Percentiles rank a stretch among this genome's conserved stretches.
Conservation (phyloP, 1,140 invertebrate species). For the Centruroides vittatus region DNA sequence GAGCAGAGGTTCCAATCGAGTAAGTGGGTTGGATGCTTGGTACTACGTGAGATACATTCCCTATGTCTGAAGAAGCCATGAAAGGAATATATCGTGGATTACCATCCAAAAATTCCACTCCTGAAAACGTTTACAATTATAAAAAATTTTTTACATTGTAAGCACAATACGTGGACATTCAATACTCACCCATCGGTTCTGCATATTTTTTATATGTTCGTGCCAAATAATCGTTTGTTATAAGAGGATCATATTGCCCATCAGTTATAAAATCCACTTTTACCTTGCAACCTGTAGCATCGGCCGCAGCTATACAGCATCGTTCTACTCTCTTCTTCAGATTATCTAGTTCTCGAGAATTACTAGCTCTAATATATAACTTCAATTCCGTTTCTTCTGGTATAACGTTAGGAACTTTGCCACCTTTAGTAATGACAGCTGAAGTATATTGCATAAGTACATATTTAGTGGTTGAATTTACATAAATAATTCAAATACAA, state of each 20-base stretch:
- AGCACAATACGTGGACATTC: neutral
- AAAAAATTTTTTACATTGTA: neutral
- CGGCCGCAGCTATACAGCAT: conserved; percentile 26
- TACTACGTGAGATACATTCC: conserved; percentile 28
- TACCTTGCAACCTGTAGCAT: conserved; percentile 24
- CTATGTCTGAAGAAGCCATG: conserved; percentile 26
- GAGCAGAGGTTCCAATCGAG: conserved; percentile 21
- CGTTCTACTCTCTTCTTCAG: conserved; percentile 21
- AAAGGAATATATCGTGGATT: conserved; percentile 10
- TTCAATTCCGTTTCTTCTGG: conserved; percentile 26
- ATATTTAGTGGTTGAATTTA: too few relatives aligned
- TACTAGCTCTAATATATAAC: conserved; percentile 25
- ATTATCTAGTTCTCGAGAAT: conserved; percentile 19
- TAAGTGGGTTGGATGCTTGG: conserved; percentile 29
- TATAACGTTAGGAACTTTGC: conserved; percentile 29
- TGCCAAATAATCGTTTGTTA: conserved; percentile 19
- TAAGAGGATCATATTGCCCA: conserved; percentile 12
- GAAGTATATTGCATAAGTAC: neutral
- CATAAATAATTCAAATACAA: too few relatives aligned
- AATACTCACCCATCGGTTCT: conserved; percentile 6
- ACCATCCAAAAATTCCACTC: conserved; percentile 9
- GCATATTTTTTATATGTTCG: conserved; percentile 18
- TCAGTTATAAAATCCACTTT: neutral
- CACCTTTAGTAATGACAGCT: conserved; percentile 26
- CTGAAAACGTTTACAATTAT: neutral